Conservation (phyloP, 2,797 vertebrate genomes). For the Myiotriccus ornatus region DNA sequence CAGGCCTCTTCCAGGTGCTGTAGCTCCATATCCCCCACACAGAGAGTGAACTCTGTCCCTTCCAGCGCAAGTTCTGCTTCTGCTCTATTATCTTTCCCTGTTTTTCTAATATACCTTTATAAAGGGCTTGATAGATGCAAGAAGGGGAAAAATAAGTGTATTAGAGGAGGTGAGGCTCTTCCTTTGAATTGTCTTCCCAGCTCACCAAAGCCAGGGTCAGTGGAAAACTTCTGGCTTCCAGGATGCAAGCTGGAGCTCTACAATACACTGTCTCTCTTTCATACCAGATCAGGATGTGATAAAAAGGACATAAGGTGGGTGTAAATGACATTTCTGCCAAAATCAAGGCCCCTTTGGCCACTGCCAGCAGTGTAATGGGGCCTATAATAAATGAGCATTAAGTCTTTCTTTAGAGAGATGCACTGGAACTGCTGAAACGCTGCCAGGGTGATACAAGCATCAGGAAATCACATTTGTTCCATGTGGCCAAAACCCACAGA, state of each 20-base stretch:
- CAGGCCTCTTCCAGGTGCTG: not conserved
- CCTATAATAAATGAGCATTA: not conserved
- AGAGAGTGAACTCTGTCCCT: not conserved
- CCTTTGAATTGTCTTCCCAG: not conserved
- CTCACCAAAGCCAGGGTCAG: not conserved
- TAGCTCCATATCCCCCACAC: not conserved
- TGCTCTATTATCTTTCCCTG: not conserved
- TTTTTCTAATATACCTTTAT: not conserved
- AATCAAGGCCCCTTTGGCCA: not conserved
- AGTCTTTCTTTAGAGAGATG: conserved; percentile 16
- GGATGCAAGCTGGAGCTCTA: not conserved
- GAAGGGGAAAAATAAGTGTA: not conserved
- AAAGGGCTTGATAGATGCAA: not conserved
- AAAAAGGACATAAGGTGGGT: not conserved
- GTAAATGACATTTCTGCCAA: not conserved
- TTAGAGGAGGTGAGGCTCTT: not conserved
- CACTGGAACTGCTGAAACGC: not conserved
- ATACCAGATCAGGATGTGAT: not conserved
- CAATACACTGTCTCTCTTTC: not conserved
- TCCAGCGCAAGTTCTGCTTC: not conserved
- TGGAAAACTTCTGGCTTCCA: conserved; percentile 5
- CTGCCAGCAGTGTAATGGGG: not conserved
- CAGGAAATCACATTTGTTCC: conserved; percentile 50
- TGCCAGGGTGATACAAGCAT: conserved; percentile 8
- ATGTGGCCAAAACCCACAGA: conserved; percentile 19